These are phyloP conservation scores for Rhopilema esculentum DNA, from an alignment of 30 jellyfish, hydroid and myxozoan species.

Conservation along the genomic window DNA sequence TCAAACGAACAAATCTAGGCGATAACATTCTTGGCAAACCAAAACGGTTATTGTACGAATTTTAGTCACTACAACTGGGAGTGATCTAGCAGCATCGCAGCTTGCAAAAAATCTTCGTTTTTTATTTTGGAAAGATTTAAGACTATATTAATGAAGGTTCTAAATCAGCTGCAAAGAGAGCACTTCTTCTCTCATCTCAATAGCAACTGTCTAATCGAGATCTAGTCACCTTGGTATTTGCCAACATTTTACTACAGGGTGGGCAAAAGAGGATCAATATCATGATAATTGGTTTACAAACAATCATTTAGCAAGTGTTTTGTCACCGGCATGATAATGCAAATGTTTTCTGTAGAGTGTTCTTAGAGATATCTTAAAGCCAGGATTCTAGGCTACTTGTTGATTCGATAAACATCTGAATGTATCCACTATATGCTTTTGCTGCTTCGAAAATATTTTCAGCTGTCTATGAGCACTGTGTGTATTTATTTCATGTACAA, in stretches of 20 bases:
- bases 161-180: slow-evolving; percentile 4
- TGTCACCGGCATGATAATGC: not conserved
- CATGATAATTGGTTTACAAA: slow-evolving; percentile 27
- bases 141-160: slow-evolving; percentile 1
- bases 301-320: slow-evolving; percentile 1
- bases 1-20: slow-evolving; percentile 1
- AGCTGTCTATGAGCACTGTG: too few species aligned
- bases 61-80: slow-evolving; percentile 30
- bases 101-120: slow-evolving; percentile 2
- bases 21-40: not conserved
- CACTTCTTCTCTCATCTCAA: slow-evolving; percentile 10
- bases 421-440: not conserved
- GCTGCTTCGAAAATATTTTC: too few species aligned
- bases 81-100: slow-evolving; percentile 30
- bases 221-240: not conserved
- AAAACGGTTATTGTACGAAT: slow-evolving; percentile 21
- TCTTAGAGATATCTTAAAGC: not conserved
- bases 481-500: too few species aligned
- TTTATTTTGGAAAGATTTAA: slow-evolving; percentile 19
- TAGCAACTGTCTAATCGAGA: slow-evolving; percentile 10
- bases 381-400: not conserved
- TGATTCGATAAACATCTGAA: too few species aligned
- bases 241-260: not conserved
- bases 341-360: not conserved
- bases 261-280: slow-evolving; percentile 7